Percentiles rank a stretch among this genome's conserved stretches.
phyloP scores from a whole-genome alignment of 2,888 invertebrate genomes.

The Iphiclides podalirius region DNA sequence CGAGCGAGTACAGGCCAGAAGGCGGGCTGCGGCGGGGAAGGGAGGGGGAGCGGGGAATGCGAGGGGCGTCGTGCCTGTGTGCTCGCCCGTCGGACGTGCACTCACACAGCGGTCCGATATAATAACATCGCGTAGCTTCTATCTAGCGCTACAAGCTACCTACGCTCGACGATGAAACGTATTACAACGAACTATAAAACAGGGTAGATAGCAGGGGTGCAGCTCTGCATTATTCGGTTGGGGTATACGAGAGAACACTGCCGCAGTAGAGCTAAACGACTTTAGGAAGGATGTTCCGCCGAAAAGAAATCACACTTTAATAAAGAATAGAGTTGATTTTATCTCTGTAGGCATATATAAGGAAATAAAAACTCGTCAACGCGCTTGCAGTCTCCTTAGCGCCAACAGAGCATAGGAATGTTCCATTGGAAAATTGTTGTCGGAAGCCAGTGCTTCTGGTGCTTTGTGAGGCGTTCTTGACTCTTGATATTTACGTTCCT shows the following conservation, averaged over 20 bases:
- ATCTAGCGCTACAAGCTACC: constrained; percentile 69
- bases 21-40: constrained; percentile 35
- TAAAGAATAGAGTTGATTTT: neutral
- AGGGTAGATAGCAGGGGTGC: constrained; percentile 65
- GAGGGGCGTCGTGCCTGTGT: constrained; percentile 40
- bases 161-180: constrained; percentile 53
- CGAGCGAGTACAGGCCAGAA: constrained; percentile 45
- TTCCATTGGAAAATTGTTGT: constrained; percentile 9
- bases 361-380: neutral
- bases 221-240: constrained; percentile 50
- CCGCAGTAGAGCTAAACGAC: constrained; percentile 6
- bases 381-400: neutral
- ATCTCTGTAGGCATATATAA: neutral
- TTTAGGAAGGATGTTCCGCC: constrained; percentile 5
- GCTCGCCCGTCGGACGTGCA: constrained; percentile 41
- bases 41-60: constrained; percentile 29
- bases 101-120: constrained; percentile 54
- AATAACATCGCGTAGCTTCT: constrained; percentile 68
- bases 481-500: constrained; percentile 22
- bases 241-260: constrained; percentile 32
- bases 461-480: constrained; percentile 24
- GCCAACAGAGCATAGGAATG: constrained; percentile 9
- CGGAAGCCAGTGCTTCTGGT: constrained; percentile 11
- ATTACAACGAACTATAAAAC: constrained; percentile 59
- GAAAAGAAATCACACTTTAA: neutral